Evolutionary conservation across 2,888 invertebrate genomes (phyloP), one percentile per base, ranked within the genome.

Genomic region (Mechanitis messenoides): DNA sequence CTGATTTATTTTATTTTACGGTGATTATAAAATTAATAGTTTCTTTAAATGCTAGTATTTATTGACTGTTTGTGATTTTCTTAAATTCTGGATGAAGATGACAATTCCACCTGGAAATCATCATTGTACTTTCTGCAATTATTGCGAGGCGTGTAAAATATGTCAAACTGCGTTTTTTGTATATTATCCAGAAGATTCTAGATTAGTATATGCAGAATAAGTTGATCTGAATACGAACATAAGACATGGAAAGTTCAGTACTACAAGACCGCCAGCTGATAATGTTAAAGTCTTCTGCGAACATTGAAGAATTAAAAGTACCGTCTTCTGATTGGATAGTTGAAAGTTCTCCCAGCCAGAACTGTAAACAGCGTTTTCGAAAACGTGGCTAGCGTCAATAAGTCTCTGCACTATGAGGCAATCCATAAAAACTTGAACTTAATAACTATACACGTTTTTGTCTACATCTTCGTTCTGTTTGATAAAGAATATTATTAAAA

Each of bases 331-430:
- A 58, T 60, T 63, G 3, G 9, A 9, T 31, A 53, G 33, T 55
- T 47, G 56, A 33, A 64, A 60, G 6, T 58, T 56, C 12, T 61
- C 63, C 63, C 63, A 63, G 33, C 59, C 73, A 53, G 80, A 81
- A 45, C 70, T 68, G 45, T 83, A 84, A 0, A 84, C 74, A 0
- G 83, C 77, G 0, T 62, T 57, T 55, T 80, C 79, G 12, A 84
- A 83, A 0, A 59, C 58, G 0, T 66, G 7, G 55, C 76, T 77
- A 0, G 83, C 81, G 12, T 84, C 80, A 58, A 79, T 76, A 0
- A 85, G 64, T 2, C 74, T 71, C 58, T 84, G 84, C 0, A 85
- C 85, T 2, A 72, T 71, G 2, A 76, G 71, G 83, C n/a, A 84
- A 63, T 83, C 83, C 69, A 81, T 77, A 0, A 73, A 74, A 3